A percentile compares a stretch with the other conserved stretches of the same genome.
Conservation (phyloP, 2,888 invertebrate genomes). For the Melinopterus prodromus region DNA sequence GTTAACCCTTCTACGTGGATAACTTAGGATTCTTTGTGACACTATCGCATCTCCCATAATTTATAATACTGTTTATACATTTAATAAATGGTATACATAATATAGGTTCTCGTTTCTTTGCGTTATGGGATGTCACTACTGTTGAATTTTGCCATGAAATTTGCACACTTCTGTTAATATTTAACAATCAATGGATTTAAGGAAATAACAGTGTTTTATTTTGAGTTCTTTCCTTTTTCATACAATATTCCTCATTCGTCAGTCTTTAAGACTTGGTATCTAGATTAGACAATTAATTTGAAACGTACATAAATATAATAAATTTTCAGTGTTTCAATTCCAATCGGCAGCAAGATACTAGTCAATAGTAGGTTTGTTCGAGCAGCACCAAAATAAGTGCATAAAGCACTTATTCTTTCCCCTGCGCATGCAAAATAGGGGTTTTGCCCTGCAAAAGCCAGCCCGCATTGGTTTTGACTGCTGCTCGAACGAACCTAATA, state of each 20-base stretch:
- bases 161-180: conserved; percentile 49
- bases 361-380: no score
- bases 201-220: conserved; percentile 47
- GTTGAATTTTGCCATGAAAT: conserved; percentile 39
- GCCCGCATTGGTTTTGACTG: no score
- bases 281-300: neutral
- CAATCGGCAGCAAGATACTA: no score
- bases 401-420: no score
- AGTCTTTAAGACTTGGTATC: neutral
- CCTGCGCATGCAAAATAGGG: no score
- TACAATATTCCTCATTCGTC: neutral
- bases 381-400: no score
- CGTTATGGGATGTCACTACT: conserved; percentile 42
- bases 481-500: no score
- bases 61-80: conserved; percentile 22
- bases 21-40: conserved; percentile 11
- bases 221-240: conserved; percentile 5
- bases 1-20: neutral
- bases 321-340: no score
- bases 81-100: conserved; percentile 27
- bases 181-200: conserved; percentile 51
- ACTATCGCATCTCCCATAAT: conserved; percentile 10
- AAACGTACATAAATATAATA: neutral
- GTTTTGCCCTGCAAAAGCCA: no score
- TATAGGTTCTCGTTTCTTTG: conserved; percentile 32